Base-by-base conservation (phyloP, 2,888 invertebrate species). In the Pandemis cinnamomeana region DNA sequence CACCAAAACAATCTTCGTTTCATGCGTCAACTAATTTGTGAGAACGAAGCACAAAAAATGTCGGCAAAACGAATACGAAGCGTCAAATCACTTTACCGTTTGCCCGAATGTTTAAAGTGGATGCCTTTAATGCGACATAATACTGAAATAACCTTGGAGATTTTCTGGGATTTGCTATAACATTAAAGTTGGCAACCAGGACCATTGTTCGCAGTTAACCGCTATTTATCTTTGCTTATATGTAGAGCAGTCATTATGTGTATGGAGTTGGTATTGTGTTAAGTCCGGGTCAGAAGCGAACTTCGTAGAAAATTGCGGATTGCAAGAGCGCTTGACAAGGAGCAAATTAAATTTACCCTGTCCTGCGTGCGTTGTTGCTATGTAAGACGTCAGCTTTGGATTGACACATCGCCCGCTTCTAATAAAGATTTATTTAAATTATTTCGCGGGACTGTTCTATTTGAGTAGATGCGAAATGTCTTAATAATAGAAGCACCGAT, bases 221-320 rank as follows among this genome's bases (percentile, higher is more conserved):
- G 27, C 27, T 13, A 6, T 60, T 41, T 36, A 5, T 41, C 60
- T 13, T 27, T 15, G 60, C 13, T 13, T 55, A 55, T 20, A 55
- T n/a, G 7, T 55, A 20, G 55, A 20, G 8, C 3, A n/a, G 20
- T 55, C 13, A 8, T 20, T 3, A 8, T 55, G 20, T 20, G 20
- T 7, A 55, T 6, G 27, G 27, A 36, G 27, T 36, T 4, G 27
- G 27, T 7, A 15, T 41, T 63, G 7, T 44, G 63, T 44, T 62
- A 46, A n/a, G 11, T 48, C 48, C 2, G 51, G 51, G 13, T 13
- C 64, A 8, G 10, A 27, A 44, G 13, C 48, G 13, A 64, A 64
- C 64, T 64, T 48, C 27, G 13, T 27, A 27, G 64, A 48, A 48
- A 44, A 48, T 64, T 64, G 64, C 48, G 44, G 64, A 20, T 48